Percentiles rank a stretch among this genome's conserved stretches.
These are phyloP conservation scores for Proales similis DNA, from an alignment of 1,140 invertebrate species.

Conservation along the genomic window DNA sequence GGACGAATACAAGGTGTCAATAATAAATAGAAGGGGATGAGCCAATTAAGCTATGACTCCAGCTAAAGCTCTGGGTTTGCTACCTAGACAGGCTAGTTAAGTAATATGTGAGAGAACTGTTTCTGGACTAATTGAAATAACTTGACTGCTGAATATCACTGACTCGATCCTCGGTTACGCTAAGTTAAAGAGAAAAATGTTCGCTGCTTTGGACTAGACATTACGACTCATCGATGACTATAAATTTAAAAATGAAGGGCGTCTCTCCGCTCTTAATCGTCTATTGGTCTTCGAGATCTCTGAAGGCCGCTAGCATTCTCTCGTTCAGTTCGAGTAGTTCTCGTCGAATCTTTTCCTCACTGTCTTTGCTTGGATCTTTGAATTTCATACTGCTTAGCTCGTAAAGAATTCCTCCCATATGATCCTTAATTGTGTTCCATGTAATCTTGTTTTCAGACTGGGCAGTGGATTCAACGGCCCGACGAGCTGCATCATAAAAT, in stretches of 20 bases:
- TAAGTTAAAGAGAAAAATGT: too few relatives aligned
- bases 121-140: too few relatives aligned
- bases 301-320: constrained; percentile 64
- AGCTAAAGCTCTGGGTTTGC: too few relatives aligned
- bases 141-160: too few relatives aligned
- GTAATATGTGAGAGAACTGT: too few relatives aligned
- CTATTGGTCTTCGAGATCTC: constrained; percentile 81
- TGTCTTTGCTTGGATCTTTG: constrained; percentile 97
- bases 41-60: too few relatives aligned
- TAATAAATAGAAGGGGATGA: too few relatives aligned
- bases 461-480: constrained; percentile 91
- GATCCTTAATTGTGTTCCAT: constrained; percentile 91
- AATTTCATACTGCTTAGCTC: constrained; percentile 99
- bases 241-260: neutral
- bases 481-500: constrained; percentile 94
- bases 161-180: too few relatives aligned
- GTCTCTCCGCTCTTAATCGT: neutral
- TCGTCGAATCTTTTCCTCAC: constrained; percentile 89
- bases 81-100: too few relatives aligned
- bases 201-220: too few relatives aligned
- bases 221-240: too few relatives aligned
- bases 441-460: constrained; percentile 99
- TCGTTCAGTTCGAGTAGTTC: constrained; percentile 67
- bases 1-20: too few relatives aligned
- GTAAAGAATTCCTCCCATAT: constrained; percentile 90